Evolutionary conservation across 2,797 vertebrate species (phyloP).

Genomic region (Echeneis naucrates): DNA sequence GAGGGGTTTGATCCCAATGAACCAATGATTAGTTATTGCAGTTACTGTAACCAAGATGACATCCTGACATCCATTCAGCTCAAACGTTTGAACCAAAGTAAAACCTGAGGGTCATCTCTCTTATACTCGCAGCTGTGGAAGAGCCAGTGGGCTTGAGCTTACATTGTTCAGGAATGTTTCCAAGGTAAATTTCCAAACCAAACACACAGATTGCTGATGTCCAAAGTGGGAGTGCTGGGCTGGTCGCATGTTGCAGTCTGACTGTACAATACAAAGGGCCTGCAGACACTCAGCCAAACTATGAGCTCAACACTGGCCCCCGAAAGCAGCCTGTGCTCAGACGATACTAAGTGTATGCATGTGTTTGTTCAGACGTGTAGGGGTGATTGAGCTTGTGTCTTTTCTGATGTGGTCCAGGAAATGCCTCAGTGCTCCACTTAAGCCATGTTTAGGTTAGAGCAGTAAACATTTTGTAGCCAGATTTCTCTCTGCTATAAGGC

Average conservation of each 20-base stretch:
- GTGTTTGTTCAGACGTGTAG: conserved; percentile 76
- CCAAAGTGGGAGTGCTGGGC: conserved; percentile 51
- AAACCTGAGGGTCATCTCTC: conserved; percentile 31
- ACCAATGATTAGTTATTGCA: conserved; percentile 27
- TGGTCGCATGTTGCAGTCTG: conserved; percentile 55
- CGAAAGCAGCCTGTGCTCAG: conserved; percentile 54
- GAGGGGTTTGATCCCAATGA: too few relatives aligned
- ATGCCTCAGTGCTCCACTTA: conserved; percentile 66
- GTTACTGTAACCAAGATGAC: conserved; percentile 21
- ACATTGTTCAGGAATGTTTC: conserved; percentile 56
- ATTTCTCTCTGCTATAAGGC: conserved; percentile 49
- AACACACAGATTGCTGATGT: conserved; percentile 56
- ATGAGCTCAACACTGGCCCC: conserved; percentile 82
- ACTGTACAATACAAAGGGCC: conserved; percentile 64
- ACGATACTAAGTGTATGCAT: conserved; percentile 75
- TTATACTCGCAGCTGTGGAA: conserved; percentile 37
- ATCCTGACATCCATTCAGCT: conserved; percentile 6
- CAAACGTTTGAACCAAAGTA: conserved; percentile 22
- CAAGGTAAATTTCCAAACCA: conserved; percentile 68
- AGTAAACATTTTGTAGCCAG: conserved; percentile 76
- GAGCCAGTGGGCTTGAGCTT: conserved; percentile 38
- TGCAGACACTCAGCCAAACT: conserved; percentile 77
- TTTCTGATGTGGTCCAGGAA: conserved; percentile 81
- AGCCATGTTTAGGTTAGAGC: conserved; percentile 72
- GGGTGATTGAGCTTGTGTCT: conserved; percentile 75